Evolutionary conservation across 2,888 invertebrate genomes (phyloP).

Genomic region (Cheilosia scutellata): DNA sequence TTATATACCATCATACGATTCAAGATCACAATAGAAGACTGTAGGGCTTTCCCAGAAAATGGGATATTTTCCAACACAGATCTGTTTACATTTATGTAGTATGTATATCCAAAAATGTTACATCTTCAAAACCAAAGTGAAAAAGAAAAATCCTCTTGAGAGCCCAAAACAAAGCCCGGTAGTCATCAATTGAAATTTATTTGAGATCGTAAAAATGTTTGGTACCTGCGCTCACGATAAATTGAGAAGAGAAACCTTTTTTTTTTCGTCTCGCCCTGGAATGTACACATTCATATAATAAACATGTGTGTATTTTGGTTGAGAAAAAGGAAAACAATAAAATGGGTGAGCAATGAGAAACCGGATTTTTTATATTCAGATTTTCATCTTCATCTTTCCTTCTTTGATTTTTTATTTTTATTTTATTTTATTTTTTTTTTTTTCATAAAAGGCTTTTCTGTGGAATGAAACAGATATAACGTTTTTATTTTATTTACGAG

Average conservation of each 20-base stretch:
- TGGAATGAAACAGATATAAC: constrained; percentile 1
- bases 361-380: constrained; percentile 8
- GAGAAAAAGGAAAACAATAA: constrained; percentile 8
- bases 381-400: constrained; percentile 2
- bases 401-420: background rate
- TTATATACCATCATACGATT: too few species aligned
- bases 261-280: background rate
- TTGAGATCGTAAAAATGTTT: background rate
- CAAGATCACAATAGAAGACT: too few species aligned
- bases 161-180: background rate
- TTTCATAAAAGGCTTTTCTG: background rate
- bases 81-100: too few species aligned
- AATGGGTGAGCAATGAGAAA: constrained; percentile 5
- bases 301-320: background rate
- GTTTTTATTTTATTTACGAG: constrained; percentile 1
- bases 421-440: background rate
- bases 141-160: background rate
- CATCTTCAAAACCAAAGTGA: background rate
- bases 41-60: too few species aligned
- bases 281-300: background rate
- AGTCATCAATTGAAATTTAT: constrained; percentile 6
- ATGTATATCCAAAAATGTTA: too few species aligned
- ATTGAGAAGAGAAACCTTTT: constrained; percentile 7
- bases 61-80: too few species aligned
- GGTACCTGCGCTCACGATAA: background rate